Conservation (phyloP, 1,140 invertebrate genomes). For the Scaptomyza hsui region DNA sequence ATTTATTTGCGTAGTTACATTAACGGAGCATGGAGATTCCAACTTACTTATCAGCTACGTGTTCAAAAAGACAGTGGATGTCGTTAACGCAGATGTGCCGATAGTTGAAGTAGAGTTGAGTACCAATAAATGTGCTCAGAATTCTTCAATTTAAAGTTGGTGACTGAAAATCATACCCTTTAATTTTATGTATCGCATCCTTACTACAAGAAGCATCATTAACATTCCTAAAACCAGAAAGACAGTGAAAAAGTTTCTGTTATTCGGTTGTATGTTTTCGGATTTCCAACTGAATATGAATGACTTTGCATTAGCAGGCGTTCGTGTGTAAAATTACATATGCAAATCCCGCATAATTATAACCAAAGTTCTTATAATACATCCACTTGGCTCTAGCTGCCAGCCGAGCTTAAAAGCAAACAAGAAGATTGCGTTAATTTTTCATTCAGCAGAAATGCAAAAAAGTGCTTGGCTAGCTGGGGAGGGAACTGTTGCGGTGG, state of each 20-base stretch:
- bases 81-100: background rate
- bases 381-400: constrained; percentile 6
- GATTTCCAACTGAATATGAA: background rate
- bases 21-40: background rate
- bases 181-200: too few relatives aligned
- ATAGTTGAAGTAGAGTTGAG: background rate
- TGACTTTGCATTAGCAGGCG: constrained; percentile 7
- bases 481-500: background rate
- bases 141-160: too few relatives aligned
- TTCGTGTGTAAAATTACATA: constrained; percentile 38
- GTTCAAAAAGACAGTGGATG: background rate
- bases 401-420: constrained; percentile 36
- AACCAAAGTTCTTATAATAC: constrained; percentile 10
- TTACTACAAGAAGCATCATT: background rate
- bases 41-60: background rate
- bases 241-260: too few relatives aligned
- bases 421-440: constrained; percentile 37
- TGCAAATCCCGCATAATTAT: constrained; percentile 46
- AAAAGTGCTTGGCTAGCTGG: background rate
- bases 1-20: constrained; percentile 38
- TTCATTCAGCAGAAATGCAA: constrained; percentile 24
- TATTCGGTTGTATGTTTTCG: background rate
- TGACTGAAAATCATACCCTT: too few relatives aligned
- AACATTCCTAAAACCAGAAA: background rate
- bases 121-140: background rate